Percentiles rank a stretch among this genome's conserved stretches.
These are phyloP conservation scores for Drosophila austrosaltans DNA, from an alignment of 2,888 invertebrate species.

Conservation along the genomic window DNA sequence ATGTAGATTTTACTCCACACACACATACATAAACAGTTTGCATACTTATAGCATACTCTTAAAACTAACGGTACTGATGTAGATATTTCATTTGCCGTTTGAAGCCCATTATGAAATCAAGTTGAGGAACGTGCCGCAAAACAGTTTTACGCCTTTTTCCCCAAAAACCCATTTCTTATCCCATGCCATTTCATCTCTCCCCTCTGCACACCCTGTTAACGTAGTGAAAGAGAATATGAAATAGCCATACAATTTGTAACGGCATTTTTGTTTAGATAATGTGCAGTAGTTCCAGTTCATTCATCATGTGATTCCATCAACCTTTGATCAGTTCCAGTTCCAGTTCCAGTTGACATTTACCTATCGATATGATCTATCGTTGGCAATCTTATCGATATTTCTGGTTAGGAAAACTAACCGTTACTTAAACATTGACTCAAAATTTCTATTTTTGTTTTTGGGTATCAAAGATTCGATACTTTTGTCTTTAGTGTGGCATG, in stretches of 20 bases:
- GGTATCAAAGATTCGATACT: background rate
- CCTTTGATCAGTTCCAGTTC: background rate
- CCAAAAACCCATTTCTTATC: background rate
- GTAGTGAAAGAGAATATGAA: background rate
- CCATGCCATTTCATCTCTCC: conserved; percentile 3
- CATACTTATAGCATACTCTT: conserved; percentile 22
- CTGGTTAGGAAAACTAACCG: too few species aligned
- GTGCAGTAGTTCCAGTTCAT: too few species aligned
- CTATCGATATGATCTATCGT: too few species aligned
- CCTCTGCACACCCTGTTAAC: background rate
- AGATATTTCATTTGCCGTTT: conserved; percentile 45
- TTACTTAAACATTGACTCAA: too few species aligned
- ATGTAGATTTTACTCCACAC: conserved; percentile 6
- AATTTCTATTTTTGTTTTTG: too few species aligned
- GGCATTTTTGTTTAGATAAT: too few species aligned
- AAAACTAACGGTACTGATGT: background rate
- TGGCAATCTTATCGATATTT: too few species aligned
- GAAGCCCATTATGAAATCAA: conserved; percentile 46
- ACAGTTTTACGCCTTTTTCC: conserved; percentile 32
- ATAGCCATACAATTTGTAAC: background rate
- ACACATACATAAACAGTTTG: background rate
- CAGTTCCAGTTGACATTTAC: too few species aligned
- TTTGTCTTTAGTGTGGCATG: background rate
- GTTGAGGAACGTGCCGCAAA: conserved; percentile 64
- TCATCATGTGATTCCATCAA: background rate